Conservation (phyloP, 2,113 vertebrate species). For the Gulo gulo region DNA sequence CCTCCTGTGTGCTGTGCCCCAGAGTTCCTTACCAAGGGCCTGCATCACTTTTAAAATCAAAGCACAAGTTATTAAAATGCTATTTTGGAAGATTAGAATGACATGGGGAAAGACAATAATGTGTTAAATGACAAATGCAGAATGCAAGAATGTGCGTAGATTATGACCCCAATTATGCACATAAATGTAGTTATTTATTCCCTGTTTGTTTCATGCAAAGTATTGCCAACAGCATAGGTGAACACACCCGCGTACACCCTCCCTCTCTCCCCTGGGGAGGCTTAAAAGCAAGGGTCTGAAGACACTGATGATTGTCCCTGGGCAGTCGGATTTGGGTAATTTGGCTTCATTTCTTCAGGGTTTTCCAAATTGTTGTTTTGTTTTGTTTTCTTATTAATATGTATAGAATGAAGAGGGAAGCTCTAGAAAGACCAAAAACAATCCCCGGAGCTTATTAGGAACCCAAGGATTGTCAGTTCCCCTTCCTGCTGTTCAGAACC, state of each 20-base stretch:
- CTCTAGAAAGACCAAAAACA: neutral
- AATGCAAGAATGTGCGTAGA: neutral
- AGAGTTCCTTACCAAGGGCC: neutral
- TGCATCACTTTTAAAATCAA: neutral
- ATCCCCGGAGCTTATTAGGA: neutral
- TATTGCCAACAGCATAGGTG: neutral
- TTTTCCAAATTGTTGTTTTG: neutral
- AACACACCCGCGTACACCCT: neutral
- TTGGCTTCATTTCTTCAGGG: neutral
- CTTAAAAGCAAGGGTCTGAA: neutral
- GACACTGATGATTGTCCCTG: neutral
- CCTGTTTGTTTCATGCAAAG: neutral
- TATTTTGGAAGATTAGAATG: conserved; percentile 32
- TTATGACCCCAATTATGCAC: conserved; percentile 44
- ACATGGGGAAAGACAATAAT: neutral
- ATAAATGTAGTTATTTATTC: conserved; percentile 45
- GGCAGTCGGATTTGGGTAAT: neutral
- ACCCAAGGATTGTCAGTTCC: neutral
- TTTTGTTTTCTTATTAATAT: neutral
- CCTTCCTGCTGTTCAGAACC: neutral
- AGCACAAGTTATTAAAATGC: neutral
- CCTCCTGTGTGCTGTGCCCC: neutral
- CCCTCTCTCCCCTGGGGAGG: neutral
- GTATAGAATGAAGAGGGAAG: neutral
- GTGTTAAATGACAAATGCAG: neutral